Conservation (phyloP, 2,113 vertebrate species). For the Alexandromys fortis region DNA sequence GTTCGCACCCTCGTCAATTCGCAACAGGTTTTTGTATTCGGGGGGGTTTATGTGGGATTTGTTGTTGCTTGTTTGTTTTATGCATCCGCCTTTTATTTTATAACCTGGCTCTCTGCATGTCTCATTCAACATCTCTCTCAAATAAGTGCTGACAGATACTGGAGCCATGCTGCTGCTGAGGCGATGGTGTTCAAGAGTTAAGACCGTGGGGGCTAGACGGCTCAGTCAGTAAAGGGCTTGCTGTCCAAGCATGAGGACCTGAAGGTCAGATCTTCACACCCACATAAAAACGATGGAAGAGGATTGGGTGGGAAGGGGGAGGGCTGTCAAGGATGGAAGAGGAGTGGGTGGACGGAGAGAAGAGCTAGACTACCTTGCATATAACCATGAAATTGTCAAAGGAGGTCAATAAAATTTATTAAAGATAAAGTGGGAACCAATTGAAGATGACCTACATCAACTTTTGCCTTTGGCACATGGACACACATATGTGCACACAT, state of each 20-base stretch:
- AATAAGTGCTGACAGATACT: no score
- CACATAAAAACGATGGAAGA: not conserved
- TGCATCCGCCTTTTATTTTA: constrained; percentile 66
- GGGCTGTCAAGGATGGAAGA: not conserved
- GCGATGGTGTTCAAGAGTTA: not conserved
- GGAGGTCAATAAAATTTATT: not conserved
- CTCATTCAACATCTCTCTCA: constrained; percentile 18
- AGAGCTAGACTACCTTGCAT: not conserved
- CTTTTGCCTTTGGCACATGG: not conserved
- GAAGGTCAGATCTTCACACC: not conserved
- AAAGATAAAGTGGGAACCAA: not conserved
- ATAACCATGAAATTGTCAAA: not conserved
- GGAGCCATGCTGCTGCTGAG: not conserved
- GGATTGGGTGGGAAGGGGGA: not conserved
- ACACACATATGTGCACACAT: not conserved
- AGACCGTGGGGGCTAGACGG: not conserved
- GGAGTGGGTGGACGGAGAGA: not conserved
- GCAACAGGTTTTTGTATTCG: constrained; percentile 9
- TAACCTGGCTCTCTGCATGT: constrained; percentile 75
- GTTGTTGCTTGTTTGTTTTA: constrained; percentile 58
- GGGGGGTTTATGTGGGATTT: not conserved
- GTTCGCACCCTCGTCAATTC: constrained; percentile 77
- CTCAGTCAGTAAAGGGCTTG: not conserved
- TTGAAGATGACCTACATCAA: not conserved
- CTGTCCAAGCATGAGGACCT: not conserved